Evolutionary conservation across 2,888 invertebrate species (phyloP), one percentile per base, ranked within the genome.

Genomic region (Bhutanitis thaidina): DNA sequence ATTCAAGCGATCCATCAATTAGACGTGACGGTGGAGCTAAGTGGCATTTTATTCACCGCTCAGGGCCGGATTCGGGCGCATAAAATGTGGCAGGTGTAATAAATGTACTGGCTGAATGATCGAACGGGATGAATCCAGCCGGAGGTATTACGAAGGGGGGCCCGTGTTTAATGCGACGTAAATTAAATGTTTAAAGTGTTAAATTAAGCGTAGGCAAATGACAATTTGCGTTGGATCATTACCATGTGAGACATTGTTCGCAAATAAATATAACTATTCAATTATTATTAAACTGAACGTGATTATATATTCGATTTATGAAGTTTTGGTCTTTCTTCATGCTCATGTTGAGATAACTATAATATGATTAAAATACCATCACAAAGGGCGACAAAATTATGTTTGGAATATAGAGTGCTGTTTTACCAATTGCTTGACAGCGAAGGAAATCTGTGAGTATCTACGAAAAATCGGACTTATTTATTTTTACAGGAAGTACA

Each of bases 1-100:
- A 51, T 41, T 51, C 15, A 25, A 43, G 46, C 51, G 51, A 51
- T 51, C 51, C 46, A 51, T 51, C 51, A 57, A 57, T 57, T 57
- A 57, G 44, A 46, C 52, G 52, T 57, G 56, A 53, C 48, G 50
- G 47, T n/a, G 43, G 47, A 49, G 52, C 47, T 57, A 52, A 57
- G 50, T 50, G 52, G 48, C 49, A 52, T 47, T 52, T 53, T 51
- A 45, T 53, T 53, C 52, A 53, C 27, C 43, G 54, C 32, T 32
- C 45, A 46, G 48, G 20, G 35, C 39, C 15, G 47, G 46, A 38
- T 37, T 38, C 35, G 45, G 46, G 14, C 36, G 46, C 32, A 27
- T 44, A 32, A 35, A 36, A 46, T 36, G 51, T 36, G 51, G 30
- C 51, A 51, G 51, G 51, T 51, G 51, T 41, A 41, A 46, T 46